Percentiles rank a stretch among this genome's conserved stretches.
These are phyloP conservation scores for Drosophila subsilvestris DNA, from an alignment of 2,888 invertebrate genomes.

Conservation along the genomic window DNA sequence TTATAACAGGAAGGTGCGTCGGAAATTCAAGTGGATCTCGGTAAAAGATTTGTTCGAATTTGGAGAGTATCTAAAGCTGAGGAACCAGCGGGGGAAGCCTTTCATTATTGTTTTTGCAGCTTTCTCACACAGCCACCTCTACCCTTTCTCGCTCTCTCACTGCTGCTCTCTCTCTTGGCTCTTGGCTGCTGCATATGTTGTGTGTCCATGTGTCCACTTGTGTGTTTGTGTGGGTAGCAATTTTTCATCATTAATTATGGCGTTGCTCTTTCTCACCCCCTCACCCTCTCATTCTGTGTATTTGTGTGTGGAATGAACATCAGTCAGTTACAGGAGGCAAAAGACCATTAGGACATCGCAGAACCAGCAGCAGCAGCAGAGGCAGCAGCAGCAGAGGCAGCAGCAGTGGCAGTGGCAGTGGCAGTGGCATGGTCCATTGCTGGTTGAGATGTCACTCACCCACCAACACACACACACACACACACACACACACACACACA, in stretches of 20 bases:
- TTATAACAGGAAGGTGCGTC: no score
- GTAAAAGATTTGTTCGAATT: no score
- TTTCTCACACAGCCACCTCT: conserved; percentile 6
- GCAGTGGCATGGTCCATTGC: conserved; percentile 36
- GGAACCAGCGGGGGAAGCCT: background rate
- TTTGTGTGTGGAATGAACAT: conserved; percentile 71
- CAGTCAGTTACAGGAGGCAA: conserved; percentile 70
- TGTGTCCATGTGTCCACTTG: conserved; percentile 41
- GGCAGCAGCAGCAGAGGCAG: background rate
- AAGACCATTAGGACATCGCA: conserved; percentile 69
- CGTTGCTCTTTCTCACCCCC: conserved; percentile 31
- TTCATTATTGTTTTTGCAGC: background rate
- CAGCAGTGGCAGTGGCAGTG: background rate
- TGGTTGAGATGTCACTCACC: conserved; percentile 75
- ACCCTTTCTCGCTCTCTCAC: background rate
- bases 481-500: conserved; percentile 65
- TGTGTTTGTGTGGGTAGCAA: conserved; percentile 62
- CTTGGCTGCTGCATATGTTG: conserved; percentile 59
- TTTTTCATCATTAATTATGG: conserved; percentile 79
- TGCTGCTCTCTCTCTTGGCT: background rate
- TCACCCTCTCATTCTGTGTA: conserved; percentile 11
- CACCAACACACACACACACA: conserved; percentile 60
- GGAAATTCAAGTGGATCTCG: no score
- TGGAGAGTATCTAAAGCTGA: background rate
- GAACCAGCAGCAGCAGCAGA: background rate